phyloP scores from a whole-genome alignment of 2,113 vertebrate genomes.

The Triplophysa siluroides region DNA sequence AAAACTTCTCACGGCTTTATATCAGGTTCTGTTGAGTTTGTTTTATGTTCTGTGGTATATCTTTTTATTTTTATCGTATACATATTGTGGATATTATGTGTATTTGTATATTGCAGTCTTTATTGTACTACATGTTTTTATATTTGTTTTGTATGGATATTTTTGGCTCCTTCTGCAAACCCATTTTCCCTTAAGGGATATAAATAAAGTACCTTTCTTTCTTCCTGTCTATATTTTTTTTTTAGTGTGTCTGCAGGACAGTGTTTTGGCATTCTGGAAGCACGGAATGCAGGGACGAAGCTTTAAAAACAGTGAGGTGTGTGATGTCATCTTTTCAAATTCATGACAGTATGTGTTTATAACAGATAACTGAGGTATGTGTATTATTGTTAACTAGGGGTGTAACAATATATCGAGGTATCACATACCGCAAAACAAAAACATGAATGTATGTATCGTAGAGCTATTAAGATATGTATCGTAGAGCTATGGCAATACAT shows the following conservation, averaged over 20 bases:
- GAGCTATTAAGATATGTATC: too few relatives aligned
- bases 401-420: neutral
- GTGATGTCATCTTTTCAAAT: neutral
- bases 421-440: too few relatives aligned
- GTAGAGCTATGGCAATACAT: too few relatives aligned
- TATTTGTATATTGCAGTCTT: too few relatives aligned
- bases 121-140: too few relatives aligned
- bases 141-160: too few relatives aligned
- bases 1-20: neutral
- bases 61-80: neutral
- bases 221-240: neutral
- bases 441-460: too few relatives aligned
- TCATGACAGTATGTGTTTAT: slow-evolving; percentile 49
- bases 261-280: slow-evolving; percentile 96
- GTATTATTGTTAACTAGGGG: neutral
- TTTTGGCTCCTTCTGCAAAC: too few relatives aligned
- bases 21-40: neutral
- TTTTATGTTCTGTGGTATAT: neutral
- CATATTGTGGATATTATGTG: slow-evolving; percentile 68
- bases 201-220: too few relatives aligned
- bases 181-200: too few relatives aligned
- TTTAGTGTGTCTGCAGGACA: slow-evolving; percentile 97
- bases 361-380: neutral
- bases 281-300: slow-evolving; percentile 98
- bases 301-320: slow-evolving; percentile 96